Evolutionary conservation across 2,888 invertebrate species (phyloP).

Genomic region (Nineta flava): DNA sequence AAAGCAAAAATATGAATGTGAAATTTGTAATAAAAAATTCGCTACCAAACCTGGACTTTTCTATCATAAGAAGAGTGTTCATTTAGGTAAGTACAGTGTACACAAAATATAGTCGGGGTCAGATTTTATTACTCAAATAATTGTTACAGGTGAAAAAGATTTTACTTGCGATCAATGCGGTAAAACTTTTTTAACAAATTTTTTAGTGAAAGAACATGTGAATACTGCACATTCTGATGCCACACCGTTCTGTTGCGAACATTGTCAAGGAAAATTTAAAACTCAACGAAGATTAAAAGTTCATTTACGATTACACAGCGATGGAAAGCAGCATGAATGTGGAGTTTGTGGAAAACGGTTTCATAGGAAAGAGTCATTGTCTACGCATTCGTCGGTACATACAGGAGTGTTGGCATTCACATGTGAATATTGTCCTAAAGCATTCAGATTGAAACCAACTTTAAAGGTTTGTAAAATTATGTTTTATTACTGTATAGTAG

Average conservation of each 20-base stretch:
- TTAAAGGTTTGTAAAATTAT: slow-evolving; percentile 43
- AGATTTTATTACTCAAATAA: no score
- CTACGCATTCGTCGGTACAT: slow-evolving; percentile 18
- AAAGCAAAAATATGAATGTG: slow-evolving; percentile 34
- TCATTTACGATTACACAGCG: not conserved
- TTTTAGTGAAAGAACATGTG: not conserved
- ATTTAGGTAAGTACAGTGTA: not conserved
- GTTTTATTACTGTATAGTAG: no score
- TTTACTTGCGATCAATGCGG: not conserved
- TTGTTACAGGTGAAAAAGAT: not conserved
- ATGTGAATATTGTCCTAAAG: slow-evolving; percentile 59
- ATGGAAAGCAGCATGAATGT: not conserved
- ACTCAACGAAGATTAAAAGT: not conserved
- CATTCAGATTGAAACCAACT: slow-evolving; percentile 60
- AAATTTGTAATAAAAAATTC: slow-evolving; percentile 39
- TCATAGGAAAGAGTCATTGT: not conserved
- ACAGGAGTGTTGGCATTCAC: slow-evolving; percentile 64
- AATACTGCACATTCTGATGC: not conserved
- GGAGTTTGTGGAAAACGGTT: not conserved
- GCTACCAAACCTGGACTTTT: slow-evolving; percentile 42
- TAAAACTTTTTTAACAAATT: not conserved
- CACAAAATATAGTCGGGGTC: no score
- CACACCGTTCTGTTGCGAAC: not conserved
- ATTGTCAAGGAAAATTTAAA: not conserved
- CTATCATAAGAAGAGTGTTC: slow-evolving; percentile 53